These are phyloP conservation scores for Ferrisia virgata DNA, from an alignment of 2,888 invertebrate genomes.

Conservation along the genomic window DNA sequence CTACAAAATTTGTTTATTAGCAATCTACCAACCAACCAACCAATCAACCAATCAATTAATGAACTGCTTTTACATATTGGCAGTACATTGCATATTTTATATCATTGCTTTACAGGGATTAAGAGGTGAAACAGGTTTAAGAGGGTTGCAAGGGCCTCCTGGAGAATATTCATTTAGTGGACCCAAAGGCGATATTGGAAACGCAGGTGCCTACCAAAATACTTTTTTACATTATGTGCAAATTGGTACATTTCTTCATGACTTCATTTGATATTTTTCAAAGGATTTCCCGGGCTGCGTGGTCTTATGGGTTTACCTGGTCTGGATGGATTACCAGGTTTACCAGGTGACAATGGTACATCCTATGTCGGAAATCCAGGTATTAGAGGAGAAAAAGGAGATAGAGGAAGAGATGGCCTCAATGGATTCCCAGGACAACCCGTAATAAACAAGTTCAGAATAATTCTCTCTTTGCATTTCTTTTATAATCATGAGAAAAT, in stretches of 20 bases:
- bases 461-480: neutral
- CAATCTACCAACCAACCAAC: no score
- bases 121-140: constrained; percentile 46
- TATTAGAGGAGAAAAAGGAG: constrained; percentile 55
- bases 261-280: neutral
- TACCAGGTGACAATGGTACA: constrained; percentile 54
- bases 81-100: no score
- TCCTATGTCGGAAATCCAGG: constrained; percentile 57
- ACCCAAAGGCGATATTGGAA: constrained; percentile 62
- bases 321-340: constrained; percentile 54
- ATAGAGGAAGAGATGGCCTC: constrained; percentile 51
- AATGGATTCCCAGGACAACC: constrained; percentile 56
- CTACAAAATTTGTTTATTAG: no score
- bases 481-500: constrained; percentile 33
- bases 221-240: neutral
- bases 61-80: no score
- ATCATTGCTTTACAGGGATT: constrained; percentile 43
- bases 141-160: constrained; percentile 49
- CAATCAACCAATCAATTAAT: no score
- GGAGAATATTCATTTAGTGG: constrained; percentile 66
- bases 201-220: constrained; percentile 53
- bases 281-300: constrained; percentile 53
- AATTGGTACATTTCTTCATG: neutral
- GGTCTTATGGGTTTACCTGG: constrained; percentile 59
- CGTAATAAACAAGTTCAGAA: neutral